phyloP scores from a whole-genome alignment of 2,113 vertebrate species.

The Emydocephalus ijimae region DNA sequence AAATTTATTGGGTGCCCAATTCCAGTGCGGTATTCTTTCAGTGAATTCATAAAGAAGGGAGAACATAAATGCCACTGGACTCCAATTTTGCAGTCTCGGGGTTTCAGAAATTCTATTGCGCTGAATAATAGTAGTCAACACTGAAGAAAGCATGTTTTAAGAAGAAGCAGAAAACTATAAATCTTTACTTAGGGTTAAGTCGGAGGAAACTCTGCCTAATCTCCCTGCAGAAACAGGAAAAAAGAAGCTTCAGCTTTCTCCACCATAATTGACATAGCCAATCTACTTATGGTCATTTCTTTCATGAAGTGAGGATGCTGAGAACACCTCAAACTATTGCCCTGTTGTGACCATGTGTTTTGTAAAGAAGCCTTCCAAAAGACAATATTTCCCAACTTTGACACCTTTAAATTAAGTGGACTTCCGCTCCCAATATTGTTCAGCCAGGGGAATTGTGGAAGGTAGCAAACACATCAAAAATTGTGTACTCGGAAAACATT shows the following conservation, averaged over 20 bases:
- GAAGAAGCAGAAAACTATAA: not conserved
- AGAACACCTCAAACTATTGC: not conserved
- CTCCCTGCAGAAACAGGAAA: not conserved
- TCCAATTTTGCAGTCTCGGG: not conserved
- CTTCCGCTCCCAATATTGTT: not conserved
- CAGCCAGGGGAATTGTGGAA: not conserved
- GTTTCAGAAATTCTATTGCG: not conserved
- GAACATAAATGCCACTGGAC: not conserved
- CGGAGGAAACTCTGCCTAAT: not conserved
- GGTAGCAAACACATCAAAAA: not conserved
- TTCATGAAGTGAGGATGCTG: not conserved
- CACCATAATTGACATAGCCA: not conserved
- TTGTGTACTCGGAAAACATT: not conserved
- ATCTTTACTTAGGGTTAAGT: not conserved
- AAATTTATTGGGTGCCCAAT: not conserved
- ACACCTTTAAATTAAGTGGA: not conserved
- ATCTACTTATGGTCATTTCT: not conserved
- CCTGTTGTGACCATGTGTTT: not conserved
- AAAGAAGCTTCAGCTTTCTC: not conserved
- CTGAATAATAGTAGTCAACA: not conserved
- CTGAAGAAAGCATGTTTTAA: not conserved
- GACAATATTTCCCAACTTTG: not conserved
- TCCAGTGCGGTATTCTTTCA: not conserved
- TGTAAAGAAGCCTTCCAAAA: not conserved
- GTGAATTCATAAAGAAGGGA: not conserved